A percentile compares a stretch with the other conserved stretches of the same genome.
Evolutionary conservation across 2,113 vertebrate species (phyloP).

Genomic region (Apus apus): DNA sequence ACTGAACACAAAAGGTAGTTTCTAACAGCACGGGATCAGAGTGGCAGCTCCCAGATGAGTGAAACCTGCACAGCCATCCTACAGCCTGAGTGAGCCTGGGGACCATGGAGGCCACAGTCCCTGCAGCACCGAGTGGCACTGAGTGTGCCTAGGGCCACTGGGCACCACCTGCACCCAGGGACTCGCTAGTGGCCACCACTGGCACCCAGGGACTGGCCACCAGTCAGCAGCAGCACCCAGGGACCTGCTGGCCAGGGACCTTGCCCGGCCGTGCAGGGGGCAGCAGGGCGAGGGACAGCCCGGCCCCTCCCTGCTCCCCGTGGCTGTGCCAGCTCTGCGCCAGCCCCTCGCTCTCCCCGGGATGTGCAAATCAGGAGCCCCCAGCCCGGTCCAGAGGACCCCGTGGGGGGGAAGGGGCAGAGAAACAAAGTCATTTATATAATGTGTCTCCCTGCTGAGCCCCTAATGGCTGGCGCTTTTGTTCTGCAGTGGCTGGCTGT

Average conservation of each 20-base stretch:
- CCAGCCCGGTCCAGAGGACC: constrained; percentile 53
- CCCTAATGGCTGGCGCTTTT: constrained; percentile 79
- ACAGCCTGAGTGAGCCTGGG: fast-evolving
- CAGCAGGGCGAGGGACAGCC: fast-evolving
- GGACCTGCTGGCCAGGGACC: fast-evolving
- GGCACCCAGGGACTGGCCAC: too few species aligned
- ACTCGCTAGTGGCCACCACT: too few species aligned
- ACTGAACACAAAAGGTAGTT: neutral
- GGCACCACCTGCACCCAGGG: too few species aligned
- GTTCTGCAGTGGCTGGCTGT: constrained; percentile 74
- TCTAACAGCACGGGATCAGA: fast-evolving
- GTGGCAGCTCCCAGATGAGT: neutral
- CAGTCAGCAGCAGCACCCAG: too few species aligned
- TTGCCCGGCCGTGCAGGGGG: fast-evolving
- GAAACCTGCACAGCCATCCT: fast-evolving
- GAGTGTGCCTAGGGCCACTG: neutral
- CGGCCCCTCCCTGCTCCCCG: neutral
- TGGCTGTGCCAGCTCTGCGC: fast-evolving
- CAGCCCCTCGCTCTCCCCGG: neutral
- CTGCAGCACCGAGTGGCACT: fast-evolving
- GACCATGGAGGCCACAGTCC: neutral
- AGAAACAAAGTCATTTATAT: constrained; percentile 80
- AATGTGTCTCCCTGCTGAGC: constrained; percentile 80
- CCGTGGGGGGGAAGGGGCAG: constrained; percentile 63
- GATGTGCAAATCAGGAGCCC: constrained; percentile 53